Evolutionary conservation across 2,888 invertebrate genomes (phyloP), one percentile per base, ranked within the genome.

Genomic region (Tromatobia lineatoria): DNA sequence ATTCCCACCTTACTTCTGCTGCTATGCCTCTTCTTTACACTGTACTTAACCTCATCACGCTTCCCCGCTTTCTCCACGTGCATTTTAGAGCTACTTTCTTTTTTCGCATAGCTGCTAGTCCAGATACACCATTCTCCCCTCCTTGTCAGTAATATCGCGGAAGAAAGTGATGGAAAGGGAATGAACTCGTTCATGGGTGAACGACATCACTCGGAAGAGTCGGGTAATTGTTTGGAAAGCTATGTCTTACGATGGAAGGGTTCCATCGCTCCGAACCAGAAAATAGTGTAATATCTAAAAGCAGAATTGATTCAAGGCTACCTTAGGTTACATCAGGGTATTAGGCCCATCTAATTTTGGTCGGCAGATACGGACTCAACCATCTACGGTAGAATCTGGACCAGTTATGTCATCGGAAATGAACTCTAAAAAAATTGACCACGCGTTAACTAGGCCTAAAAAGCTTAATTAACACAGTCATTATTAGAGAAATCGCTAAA

Each of bases 161-260:
- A 42, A 45, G 42, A 71, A n/a, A 57, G 25, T 3, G 59, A 59
- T 6, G 10, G 45, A 45, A 45, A 57, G 25, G 23, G 73, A 73
- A 47, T 25, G 57, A 71, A 61, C 34, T 38, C 34, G 42, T 34
- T 38, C 20, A 13, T n/a, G 79, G 64, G 57, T 75, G 70, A 75
- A 54, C 57, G 47, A 57, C 13, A 61, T 82, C 69, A 69, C 74
- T 52, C 67, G 34, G 69, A 69, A 61, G 82, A 74, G 59, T 67
- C 74, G 82, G 59, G 82, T 82, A 82, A 82, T 82, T 82, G 82
- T 82, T 82, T 82, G 69, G 82, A 82, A 82, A 74, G 69, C 82
- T 45, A 69, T 47, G 75, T 54, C 3, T 11, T n/a, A 23, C 79
- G 61, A 47, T 47, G 47, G 13, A 15, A 47, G n/a, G 47, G 13